These are phyloP conservation scores for Tretioscincus oriximinensis DNA, from an alignment of 2,113 vertebrate species.

Conservation along the genomic window DNA sequence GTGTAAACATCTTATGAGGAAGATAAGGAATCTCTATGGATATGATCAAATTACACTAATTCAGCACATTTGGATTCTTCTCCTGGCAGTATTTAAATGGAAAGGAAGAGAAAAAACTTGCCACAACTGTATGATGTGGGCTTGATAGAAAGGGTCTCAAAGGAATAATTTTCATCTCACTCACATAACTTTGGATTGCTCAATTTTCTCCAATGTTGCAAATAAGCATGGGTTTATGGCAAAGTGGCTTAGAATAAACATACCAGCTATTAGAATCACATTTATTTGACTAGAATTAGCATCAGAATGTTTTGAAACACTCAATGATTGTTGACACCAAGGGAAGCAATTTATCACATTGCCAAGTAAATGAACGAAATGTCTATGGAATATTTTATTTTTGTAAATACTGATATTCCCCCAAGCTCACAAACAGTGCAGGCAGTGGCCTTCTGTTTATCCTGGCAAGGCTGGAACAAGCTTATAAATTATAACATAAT, in stretches of 20 bases:
- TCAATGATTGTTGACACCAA: fast-evolving
- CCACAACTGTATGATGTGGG: neutral
- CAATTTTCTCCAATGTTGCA: neutral
- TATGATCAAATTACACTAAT: neutral
- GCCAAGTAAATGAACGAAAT: neutral
- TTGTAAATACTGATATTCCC: neutral
- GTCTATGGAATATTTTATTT: neutral
- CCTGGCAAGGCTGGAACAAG: neutral
- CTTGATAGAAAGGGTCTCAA: neutral
- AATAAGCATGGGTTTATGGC: neutral
- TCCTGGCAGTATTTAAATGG: neutral
- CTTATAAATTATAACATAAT: neutral
- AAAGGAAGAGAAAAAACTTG: neutral
- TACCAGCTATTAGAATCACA: fast-evolving
- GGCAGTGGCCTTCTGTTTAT: neutral
- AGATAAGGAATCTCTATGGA: too few species aligned
- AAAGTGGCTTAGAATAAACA: fast-evolving
- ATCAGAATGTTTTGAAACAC: fast-evolving
- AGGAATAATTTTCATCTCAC: neutral
- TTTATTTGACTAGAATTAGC: neutral
- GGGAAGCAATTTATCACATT: fast-evolving
- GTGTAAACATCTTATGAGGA: neutral
- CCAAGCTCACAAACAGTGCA: neutral
- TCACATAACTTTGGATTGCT: neutral
- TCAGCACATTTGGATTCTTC: neutral